Base-by-base conservation (phyloP, 37 sponge, comb jelly and placozoan genomes). In the Axinella damicornis region DNA sequence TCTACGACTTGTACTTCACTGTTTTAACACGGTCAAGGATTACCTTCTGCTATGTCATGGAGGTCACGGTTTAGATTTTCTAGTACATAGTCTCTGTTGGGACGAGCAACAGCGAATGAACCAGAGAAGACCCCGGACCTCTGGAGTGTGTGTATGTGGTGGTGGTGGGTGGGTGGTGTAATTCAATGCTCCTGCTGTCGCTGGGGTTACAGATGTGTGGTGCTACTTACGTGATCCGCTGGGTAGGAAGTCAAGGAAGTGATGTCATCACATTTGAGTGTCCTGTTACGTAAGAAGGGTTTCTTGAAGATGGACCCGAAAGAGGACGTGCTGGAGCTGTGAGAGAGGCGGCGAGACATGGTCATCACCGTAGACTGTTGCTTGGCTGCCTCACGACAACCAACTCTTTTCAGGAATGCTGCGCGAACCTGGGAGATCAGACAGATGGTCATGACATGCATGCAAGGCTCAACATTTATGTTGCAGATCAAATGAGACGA, bases 371-470 rank as follows among this genome's bases (percentile, higher is more conserved):
- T 41, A 9, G 60, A 15, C 52, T 86, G 87, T 34, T 78, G 78
- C 35, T 39, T 36, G 1, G 87, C 87, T 58, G 78, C 71, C 21
- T 77, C 72, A 4, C 30, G 71, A 59, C 79, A 78, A 0, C 87
- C 87, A 34, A 86, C 39, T 17, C 65, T 55, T 38, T 71, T 69
- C 55, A 89, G 66, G 70, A 89, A 77, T 28, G 89, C 78, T 5
- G 33, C 38, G 6, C 89, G 83, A 57, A 89, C 89, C 89, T 89
- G 36, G n/a, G n/a, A n/a, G n/a, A n/a, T n/a, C n/a, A n/a, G n/a
- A n/a, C n/a, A n/a, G n/a, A n/a, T n/a, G n/a, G n/a, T n/a, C n/a
- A n/a, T n/a, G n/a, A n/a, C n/a, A n/a, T n/a, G n/a, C n/a, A n/a
- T n/a, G n/a, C n/a, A n/a, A n/a, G n/a, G n/a, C n/a, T n/a, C n/a